Percentiles rank a stretch among this genome's conserved stretches.
Conservation (phyloP, 2,797 vertebrate species). For the Urosaurus nigricauda region DNA sequence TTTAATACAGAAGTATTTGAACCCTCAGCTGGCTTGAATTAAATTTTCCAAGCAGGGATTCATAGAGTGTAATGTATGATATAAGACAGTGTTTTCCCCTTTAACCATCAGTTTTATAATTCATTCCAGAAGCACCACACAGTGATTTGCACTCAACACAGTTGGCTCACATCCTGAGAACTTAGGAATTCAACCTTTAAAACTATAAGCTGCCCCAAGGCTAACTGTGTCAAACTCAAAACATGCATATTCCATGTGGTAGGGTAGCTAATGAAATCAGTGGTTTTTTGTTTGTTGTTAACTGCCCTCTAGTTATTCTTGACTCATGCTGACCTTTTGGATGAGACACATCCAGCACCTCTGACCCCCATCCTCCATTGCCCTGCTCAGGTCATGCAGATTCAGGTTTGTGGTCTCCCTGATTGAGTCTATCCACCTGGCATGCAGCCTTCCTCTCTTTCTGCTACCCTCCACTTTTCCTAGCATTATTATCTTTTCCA, state of each 20-base stretch:
- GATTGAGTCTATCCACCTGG: too few relatives aligned
- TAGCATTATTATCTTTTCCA: too few relatives aligned
- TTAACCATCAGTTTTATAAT: conserved; percentile 60
- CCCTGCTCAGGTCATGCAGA: too few relatives aligned
- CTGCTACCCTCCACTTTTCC: too few relatives aligned
- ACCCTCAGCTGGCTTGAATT: conserved; percentile 65
- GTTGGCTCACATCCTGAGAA: conserved; percentile 22
- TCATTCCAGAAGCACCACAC: conserved; percentile 54
- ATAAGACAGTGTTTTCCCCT: conserved; percentile 47
- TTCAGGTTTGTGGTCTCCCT: too few relatives aligned
- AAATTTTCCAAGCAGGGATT: conserved; percentile 64
- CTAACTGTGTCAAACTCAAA: conserved; percentile 22
- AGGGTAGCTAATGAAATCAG: conserved; percentile 33
- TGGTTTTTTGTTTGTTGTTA: too few relatives aligned
- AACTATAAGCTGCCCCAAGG: conserved; percentile 34
- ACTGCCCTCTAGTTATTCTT: too few relatives aligned
- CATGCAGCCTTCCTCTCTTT: too few relatives aligned
- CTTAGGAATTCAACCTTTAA: conserved; percentile 27
- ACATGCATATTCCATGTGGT: conserved; percentile 12
- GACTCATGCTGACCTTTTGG: too few relatives aligned
- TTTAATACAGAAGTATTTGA: conserved; percentile 61
- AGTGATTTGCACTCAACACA: conserved; percentile 33
- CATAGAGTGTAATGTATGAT: conserved; percentile 53
- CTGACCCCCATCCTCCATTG: too few relatives aligned
- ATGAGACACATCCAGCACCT: too few relatives aligned